phyloP scores from a whole-genome alignment of 2,797 vertebrate genomes.

The Argya squamiceps region DNA sequence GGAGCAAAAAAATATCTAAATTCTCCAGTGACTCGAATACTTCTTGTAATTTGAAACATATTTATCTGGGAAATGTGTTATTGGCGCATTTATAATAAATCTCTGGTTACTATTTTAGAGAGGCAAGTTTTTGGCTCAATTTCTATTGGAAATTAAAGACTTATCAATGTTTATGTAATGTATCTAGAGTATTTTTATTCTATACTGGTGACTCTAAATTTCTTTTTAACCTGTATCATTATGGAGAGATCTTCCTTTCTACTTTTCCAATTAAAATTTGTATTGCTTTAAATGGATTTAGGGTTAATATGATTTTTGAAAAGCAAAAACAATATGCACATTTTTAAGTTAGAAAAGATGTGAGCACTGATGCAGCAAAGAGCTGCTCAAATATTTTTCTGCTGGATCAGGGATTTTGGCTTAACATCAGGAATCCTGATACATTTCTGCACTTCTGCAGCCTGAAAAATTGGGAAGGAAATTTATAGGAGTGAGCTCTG shows the following conservation, averaged over 20 bases:
- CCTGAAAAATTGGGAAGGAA: neutral
- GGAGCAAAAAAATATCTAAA: constrained; percentile 20
- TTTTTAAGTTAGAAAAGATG: neutral
- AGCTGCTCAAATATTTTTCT: neutral
- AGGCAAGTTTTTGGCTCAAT: constrained; percentile 18
- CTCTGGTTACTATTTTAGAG: constrained; percentile 46
- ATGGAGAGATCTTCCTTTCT: neutral
- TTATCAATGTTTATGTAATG: constrained; percentile 8
- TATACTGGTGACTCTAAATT: neutral
- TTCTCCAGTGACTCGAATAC: constrained; percentile 26
- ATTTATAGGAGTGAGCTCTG: neutral
- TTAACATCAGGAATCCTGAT: neutral
- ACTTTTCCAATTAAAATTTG: neutral
- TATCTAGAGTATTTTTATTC: constrained; percentile 34
- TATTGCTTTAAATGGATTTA: neutral
- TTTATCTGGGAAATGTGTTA: constrained; percentile 56
- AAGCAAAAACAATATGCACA: neutral
- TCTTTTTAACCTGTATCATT: neutral
- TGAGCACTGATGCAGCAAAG: neutral
- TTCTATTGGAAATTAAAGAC: constrained; percentile 52
- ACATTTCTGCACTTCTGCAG: neutral
- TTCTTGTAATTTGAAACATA: constrained; percentile 51
- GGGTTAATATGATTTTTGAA: neutral
- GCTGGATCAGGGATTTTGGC: neutral
- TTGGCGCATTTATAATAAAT: constrained; percentile 50